Evolutionary conservation across 1,140 invertebrate genomes (phyloP), one percentile per base, ranked within the genome.

Genomic region (Macrobrachium rosenbergii): DNA sequence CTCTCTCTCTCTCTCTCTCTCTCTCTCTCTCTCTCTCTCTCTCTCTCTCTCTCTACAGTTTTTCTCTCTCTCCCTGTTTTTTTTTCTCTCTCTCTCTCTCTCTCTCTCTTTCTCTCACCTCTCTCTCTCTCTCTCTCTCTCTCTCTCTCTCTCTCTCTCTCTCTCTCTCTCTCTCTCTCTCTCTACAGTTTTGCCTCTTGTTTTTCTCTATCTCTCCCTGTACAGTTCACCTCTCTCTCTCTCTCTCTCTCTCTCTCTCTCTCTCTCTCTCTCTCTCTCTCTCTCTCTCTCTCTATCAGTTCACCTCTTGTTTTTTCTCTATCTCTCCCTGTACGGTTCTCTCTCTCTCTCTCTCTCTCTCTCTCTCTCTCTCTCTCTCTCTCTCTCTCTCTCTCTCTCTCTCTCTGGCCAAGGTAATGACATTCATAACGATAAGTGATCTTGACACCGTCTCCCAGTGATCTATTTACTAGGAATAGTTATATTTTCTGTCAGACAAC

Each of bases 351-450:
- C 73, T 76, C 10, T 52, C 37, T 52, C 73, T 76, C 10, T 76
- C 7, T 43, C 73, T 43, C 23, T 43, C 37, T 76, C 37, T 43
- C 73, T 76, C 73, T 52, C 73, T 76, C 67, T 72, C 67, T 72
- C 67, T 72, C 67, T 64, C 64, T 69, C 64, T 69, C 64, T 69
- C 28, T 21, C 21, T 21, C 21, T 21, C 21, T 21, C 21, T 21
- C 63, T 19, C 21, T n/a, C 28, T 37, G 28, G 28, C 28, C 28
- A 1, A 1, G 28, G 3, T 37, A 37, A 3, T 37, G 28, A 37
- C 28, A 37, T 3, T 37, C 28, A 37, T 37, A 37, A 37, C 28
- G 28, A 37, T 37, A 37, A 37, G 28, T 37, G 1, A 37, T 37
- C 28, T 37, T 3, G 28, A 37, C 28, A 37, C 28, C 28, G 28